Conservation (phyloP, 2,113 vertebrate species). For the Apodemus speciosus region DNA sequence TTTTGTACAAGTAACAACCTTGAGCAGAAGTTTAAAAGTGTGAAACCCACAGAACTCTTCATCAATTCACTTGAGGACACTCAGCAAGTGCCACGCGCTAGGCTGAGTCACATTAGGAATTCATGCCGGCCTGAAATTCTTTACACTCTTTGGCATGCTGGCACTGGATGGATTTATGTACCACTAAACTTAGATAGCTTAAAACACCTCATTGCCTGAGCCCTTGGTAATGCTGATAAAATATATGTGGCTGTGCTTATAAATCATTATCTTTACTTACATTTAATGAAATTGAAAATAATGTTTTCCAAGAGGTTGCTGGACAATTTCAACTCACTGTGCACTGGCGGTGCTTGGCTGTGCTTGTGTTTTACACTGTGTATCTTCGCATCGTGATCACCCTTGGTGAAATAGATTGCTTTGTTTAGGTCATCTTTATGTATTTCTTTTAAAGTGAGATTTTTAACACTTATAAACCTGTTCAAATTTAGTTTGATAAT, state of each 20-base stretch:
- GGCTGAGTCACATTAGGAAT: slow-evolving; percentile 65
- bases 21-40: slow-evolving; percentile 50
- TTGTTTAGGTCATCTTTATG: neutral
- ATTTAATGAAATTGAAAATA: slow-evolving; percentile 69
- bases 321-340: slow-evolving; percentile 19
- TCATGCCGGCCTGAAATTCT: slow-evolving; percentile 55
- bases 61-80: slow-evolving; percentile 38
- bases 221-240: slow-evolving; percentile 64
- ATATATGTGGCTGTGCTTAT: slow-evolving; percentile 41
- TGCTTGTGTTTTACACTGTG: neutral
- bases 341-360: neutral
- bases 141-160: slow-evolving; percentile 15
- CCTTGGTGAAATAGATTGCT: neutral
- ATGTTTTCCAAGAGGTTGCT: slow-evolving; percentile 67
- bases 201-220: slow-evolving; percentile 71
- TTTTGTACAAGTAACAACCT: slow-evolving; percentile 54
- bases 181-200: slow-evolving; percentile 71
- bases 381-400: neutral
- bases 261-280: slow-evolving; percentile 70
- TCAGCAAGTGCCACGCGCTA: slow-evolving; percentile 11
- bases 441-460: slow-evolving; percentile 21
- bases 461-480: neutral
- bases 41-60: neutral
- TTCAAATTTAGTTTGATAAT: neutral
- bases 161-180: slow-evolving; percentile 70